A percentile compares a stretch with the other conserved stretches of the same genome.
These are phyloP conservation scores for Sympetrum striolatum DNA, from an alignment of 2,888 invertebrate species.

Conservation along the genomic window DNA sequence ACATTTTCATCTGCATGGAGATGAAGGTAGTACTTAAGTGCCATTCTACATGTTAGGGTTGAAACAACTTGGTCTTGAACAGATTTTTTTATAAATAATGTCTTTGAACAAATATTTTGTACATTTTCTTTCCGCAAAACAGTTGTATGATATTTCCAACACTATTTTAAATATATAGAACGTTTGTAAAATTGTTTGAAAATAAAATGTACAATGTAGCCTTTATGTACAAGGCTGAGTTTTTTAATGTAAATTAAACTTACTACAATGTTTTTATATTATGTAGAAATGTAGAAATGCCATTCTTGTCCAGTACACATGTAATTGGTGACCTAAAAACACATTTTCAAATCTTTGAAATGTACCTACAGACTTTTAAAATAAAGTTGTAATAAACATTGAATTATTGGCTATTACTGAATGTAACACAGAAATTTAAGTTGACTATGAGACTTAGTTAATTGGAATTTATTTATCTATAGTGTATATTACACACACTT, in stretches of 20 bases:
- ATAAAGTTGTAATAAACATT: conserved; percentile 30
- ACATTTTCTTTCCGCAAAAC: conserved; percentile 17
- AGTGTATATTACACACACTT: no score
- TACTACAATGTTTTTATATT: conserved; percentile 34
- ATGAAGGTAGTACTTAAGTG: conserved; percentile 17
- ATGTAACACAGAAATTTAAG: no score
- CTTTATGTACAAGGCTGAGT: neutral
- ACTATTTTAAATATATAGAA: conserved; percentile 39
- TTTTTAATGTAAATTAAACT: conserved; percentile 33
- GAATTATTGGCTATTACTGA: neutral
- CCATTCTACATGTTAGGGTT: conserved; percentile 20
- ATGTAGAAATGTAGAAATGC: conserved; percentile 38
- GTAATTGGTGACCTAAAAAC: conserved; percentile 28
- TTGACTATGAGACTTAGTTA: no score
- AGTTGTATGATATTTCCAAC: conserved; percentile 6
- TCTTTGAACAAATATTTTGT: conserved; percentile 31
- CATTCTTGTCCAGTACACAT: conserved; percentile 40
- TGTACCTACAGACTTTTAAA: conserved; percentile 26
- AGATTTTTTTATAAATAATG: conserved; percentile 34
- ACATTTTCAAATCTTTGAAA: conserved; percentile 12
- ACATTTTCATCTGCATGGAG: neutral
- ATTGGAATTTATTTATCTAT: no score
- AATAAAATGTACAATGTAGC: conserved; percentile 36
- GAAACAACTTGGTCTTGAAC: conserved; percentile 32
- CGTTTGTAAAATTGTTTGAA: conserved; percentile 27